phyloP scores from a whole-genome alignment of 2,113 vertebrate species.

The Alexandromys fortis region DNA sequence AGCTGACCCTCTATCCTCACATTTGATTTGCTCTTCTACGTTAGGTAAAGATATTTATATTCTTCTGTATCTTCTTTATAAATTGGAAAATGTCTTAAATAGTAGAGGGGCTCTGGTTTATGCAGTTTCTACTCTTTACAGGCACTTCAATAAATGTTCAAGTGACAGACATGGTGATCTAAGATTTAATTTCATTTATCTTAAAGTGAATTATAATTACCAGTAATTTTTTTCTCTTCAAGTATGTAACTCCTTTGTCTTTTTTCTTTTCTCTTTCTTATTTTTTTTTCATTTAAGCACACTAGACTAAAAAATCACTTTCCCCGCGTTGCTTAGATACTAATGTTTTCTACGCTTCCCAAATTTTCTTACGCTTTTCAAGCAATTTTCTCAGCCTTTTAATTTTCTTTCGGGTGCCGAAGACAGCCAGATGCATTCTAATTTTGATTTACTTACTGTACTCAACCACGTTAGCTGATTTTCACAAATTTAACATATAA shows the following conservation, averaged over 20 bases:
- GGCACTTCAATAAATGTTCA: neutral
- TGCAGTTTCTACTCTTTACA: neutral
- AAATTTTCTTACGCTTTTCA: slow-evolving; percentile 65
- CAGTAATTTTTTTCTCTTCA: slow-evolving; percentile 66
- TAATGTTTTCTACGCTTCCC: slow-evolving; percentile 72
- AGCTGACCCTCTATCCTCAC: neutral
- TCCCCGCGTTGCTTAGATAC: slow-evolving; percentile 73
- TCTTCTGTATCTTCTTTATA: neutral
- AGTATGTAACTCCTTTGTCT: neutral
- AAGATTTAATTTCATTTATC: neutral
- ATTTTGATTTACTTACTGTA: slow-evolving; percentile 55
- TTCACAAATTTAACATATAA: slow-evolving; percentile 2
- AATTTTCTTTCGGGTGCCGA: slow-evolving; percentile 62
- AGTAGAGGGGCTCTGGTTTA: neutral
- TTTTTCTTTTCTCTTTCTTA: no score
- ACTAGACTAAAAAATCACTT: slow-evolving; percentile 40
- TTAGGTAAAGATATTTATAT: neutral
- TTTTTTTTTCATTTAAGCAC: slow-evolving; percentile 23
- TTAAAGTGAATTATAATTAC: slow-evolving; percentile 45
- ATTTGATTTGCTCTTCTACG: neutral
- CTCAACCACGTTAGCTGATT: neutral
- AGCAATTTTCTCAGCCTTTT: slow-evolving; percentile 68
- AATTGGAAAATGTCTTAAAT: neutral
- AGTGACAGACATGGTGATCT: slow-evolving; percentile 3
- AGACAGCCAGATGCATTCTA: slow-evolving; percentile 45